A percentile compares a stretch with the other conserved stretches of the same genome.
Conservation (phyloP, 2,888 invertebrate genomes). For the Lithophane socia region DNA sequence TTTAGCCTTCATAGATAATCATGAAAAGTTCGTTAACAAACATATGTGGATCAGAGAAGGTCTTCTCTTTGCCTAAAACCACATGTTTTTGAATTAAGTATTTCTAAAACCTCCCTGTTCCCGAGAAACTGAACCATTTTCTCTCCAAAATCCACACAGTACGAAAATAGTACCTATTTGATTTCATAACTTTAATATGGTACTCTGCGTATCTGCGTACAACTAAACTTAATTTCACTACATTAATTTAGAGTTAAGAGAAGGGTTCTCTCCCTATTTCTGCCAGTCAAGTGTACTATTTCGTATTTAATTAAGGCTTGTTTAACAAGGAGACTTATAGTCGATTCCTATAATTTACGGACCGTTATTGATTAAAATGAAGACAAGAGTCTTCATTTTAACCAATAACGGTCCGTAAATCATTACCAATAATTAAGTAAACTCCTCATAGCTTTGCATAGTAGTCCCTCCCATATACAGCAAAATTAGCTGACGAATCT, state of each 20-base stretch:
- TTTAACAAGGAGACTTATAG: constrained; percentile 7
- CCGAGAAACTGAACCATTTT: neutral
- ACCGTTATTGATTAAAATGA: too few relatives aligned
- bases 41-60: neutral
- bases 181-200: constrained; percentile 12
- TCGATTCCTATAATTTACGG: too few relatives aligned
- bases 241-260: constrained; percentile 27
- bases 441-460: too few relatives aligned
- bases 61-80: neutral
- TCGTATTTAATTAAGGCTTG: constrained; percentile 50
- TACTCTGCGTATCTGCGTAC: neutral
- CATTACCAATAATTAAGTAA: too few relatives aligned
- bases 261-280: constrained; percentile 24
- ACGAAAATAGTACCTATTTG: constrained; percentile 17
- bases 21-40: neutral
- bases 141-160: constrained; percentile 6
- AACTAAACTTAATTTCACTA: constrained; percentile 33
- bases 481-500: too few relatives aligned
- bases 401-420: too few relatives aligned
- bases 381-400: too few relatives aligned
- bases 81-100: neutral
- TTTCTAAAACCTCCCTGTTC: neutral
- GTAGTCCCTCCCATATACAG: too few relatives aligned
- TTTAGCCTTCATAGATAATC: neutral
- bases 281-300: constrained; percentile 45